Base-by-base conservation (phyloP, 2,797 vertebrate species). In the Carcharodon carcharias region DNA sequence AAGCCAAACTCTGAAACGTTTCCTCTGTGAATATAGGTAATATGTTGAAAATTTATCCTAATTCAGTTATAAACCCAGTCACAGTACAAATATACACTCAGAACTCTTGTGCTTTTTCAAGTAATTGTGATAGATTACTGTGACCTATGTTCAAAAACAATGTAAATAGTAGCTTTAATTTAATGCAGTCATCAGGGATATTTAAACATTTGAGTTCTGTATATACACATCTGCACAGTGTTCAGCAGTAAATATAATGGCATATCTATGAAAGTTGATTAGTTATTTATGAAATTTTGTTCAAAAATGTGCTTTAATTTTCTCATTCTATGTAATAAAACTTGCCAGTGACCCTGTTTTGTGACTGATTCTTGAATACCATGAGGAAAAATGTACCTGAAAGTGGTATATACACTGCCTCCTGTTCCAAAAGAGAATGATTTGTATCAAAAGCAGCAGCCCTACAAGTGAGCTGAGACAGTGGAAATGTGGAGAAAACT, bases 131-230 rank as follows among this genome's bases (percentile, higher is more conserved):
- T 95, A 95, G 94, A 95, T 95, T 56, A 95, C 94, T 77, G 50
- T n/a, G 94, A 95, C 94, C 28, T 18, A 73, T 71, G 69, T 77
- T 95, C 54, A 95, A 73, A 31, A 56, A 73, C 94, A 77, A 73
- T 95, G 94, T 95, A 95, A 95, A 95, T 95, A 95, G 92, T 40
- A 95, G 94, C 94, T 95, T 95, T 95, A 95, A 95, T 71, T 95
- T 95, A 95, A 95, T 95, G 94, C 94, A 95, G 69, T 95, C 94
- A 95, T 77, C 69, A 95, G 94, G 94, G 69, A 69, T 95, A 71
- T 95, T 95, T 77, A 95, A 95, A 77, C 94, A 73, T 95, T 95
- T 95, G 94, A 77, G 67, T 95, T 95, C 67, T 95, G 69, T 77
- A 95, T n/a, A 95, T 77, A 95, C 14, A n/a, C 67, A 94, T 94